Percentiles rank a stretch among this genome's conserved stretches.
Evolutionary conservation across 1,140 invertebrate genomes (phyloP).

Genomic region (Euura lappo): DNA sequence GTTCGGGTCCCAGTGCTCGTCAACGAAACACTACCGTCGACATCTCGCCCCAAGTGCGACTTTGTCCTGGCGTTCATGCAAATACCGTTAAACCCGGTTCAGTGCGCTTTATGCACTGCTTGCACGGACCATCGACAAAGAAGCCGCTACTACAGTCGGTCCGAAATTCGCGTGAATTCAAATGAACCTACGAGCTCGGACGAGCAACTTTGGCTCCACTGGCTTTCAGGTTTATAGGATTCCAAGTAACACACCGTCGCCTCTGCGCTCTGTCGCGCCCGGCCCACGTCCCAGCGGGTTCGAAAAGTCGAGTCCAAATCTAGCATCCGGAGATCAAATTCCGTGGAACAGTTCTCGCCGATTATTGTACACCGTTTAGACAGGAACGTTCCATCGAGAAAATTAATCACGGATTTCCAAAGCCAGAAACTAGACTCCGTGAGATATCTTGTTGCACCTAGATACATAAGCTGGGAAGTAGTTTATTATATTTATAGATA

Average conservation of each 20-base stretch:
- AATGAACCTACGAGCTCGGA: conserved; percentile 3
- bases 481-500: background rate
- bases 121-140: conserved; percentile 5
- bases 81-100: conserved; percentile 28
- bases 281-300: background rate
- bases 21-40: conserved; percentile 23
- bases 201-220: conserved; percentile 4
- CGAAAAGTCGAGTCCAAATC: background rate
- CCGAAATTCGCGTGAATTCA: background rate
- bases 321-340: background rate
- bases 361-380: no score
- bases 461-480: no score
- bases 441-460: no score
- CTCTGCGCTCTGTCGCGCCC: background rate
- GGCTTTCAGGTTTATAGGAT: background rate
- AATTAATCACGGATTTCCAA: no score
- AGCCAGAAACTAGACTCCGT: no score
- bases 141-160: background rate
- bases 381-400: no score
- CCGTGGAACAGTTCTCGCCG: background rate
- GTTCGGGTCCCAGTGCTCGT: conserved; percentile 24
- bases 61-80: conserved; percentile 26
- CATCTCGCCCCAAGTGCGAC: background rate
- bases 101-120: conserved; percentile 17
- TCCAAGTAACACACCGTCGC: conserved; percentile 1